Conservation (phyloP, 1,140 invertebrate species). For the Drosophila baimaii region DNA sequence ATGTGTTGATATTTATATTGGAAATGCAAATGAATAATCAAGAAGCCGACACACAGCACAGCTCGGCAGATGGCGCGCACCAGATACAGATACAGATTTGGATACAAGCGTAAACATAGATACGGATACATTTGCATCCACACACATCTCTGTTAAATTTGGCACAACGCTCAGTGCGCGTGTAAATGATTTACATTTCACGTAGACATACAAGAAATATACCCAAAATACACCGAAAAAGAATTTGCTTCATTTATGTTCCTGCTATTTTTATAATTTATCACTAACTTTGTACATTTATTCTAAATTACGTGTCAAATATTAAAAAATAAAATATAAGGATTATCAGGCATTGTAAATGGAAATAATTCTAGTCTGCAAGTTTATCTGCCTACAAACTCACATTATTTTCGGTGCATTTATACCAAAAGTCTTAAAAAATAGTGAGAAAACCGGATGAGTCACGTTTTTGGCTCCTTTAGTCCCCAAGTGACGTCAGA, state of each 20-base stretch:
- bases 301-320: neutral
- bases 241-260: neutral
- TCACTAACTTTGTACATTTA: neutral
- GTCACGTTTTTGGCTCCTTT: constrained; percentile 53
- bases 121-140: constrained; percentile 55
- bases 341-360: no score
- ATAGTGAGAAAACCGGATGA: constrained; percentile 54
- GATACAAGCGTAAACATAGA: constrained; percentile 11
- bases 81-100: constrained; percentile 41
- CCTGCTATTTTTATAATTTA: neutral
- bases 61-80: constrained; percentile 52
- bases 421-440: constrained; percentile 5
- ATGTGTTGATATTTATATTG: constrained; percentile 68
- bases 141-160: constrained; percentile 59
- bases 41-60: constrained; percentile 40
- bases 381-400: neutral
- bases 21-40: constrained; percentile 70
- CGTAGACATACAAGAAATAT: constrained; percentile 53
- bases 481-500: constrained; percentile 70
- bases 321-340: no score
- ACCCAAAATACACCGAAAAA: constrained; percentile 7
- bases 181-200: constrained; percentile 71
- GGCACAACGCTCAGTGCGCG: constrained; percentile 65
- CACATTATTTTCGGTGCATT: neutral
- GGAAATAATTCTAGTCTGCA: neutral